Evolutionary conservation across 2,113 vertebrate species (phyloP), one percentile per base, ranked within the genome.

Genomic region (Syrrhaptes paradoxus): DNA sequence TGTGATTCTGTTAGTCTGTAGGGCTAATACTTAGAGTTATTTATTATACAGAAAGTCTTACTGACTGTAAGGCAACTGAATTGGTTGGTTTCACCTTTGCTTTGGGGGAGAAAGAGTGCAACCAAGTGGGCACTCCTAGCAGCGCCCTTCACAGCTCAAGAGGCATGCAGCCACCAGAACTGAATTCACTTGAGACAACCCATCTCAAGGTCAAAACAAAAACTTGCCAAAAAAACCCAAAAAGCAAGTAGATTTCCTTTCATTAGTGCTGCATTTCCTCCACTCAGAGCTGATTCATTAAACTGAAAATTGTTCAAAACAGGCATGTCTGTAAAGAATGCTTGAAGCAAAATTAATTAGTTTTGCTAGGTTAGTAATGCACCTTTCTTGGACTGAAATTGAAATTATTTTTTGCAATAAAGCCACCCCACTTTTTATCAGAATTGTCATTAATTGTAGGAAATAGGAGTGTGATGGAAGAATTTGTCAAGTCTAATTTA

Each of bases 261-360:
- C 51, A 79, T 78, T 86, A 91, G 49, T 79, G 65, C 43, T 65
- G 22, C 57, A 71, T 95, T 90, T 95, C 83, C 34, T 71, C 66
- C 82, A 21, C 74, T 93, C 8, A 25, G 48, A 84, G 34, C 58
- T 94, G 83, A 73, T 94, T 95, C 91, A 87, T 96, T 96, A 95
- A 94, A 77, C 55, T 65, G 68, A 72, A 95, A 93, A 89, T 95
- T 94, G 85, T 48, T 93, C 82, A 89, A 83, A 94, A 74, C 62
- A 54, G 46, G 48, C 67, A 75, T 51, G 62, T 91, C 73, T 86
- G 55, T 87, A 77, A 93, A 92, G 72, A 95, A 73, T 57, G 89
- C 89, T 92, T 85, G 31, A 26, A 87, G 91, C 89, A 90, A 96
- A 96, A 90, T 90, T 93, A 96, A 94, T 96, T 92, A 95, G 66